Percentiles rank a stretch among this genome's conserved stretches.
Conservation (phyloP, 2,113 vertebrate genomes). For the Microtus montanus region DNA sequence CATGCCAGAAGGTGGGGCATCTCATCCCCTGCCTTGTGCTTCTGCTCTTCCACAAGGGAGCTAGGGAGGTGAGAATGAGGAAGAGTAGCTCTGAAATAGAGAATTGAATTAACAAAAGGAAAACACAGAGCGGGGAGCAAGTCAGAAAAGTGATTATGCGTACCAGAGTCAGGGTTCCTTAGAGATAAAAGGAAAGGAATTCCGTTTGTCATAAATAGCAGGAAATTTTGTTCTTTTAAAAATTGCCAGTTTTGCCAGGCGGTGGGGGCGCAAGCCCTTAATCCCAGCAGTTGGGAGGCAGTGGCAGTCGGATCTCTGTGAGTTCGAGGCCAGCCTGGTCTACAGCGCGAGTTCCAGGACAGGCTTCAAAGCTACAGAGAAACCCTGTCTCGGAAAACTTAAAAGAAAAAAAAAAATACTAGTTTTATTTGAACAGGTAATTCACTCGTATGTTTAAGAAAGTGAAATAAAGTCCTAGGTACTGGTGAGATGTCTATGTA, state of each 20-base stretch:
- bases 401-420: background rate
- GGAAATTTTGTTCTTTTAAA: slow-evolving; percentile 23
- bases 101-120: background rate
- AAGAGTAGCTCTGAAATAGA: background rate
- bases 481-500: background rate
- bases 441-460: background rate
- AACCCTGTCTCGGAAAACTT: no score
- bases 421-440: slow-evolving; percentile 44
- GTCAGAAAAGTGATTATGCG: background rate
- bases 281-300: no score
- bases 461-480: slow-evolving; percentile 53
- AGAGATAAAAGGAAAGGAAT: slow-evolving; percentile 29
- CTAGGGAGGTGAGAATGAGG: no score
- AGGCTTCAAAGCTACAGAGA: no score
- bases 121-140: background rate
- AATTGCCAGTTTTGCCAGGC: background rate
- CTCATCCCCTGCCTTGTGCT: background rate
- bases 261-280: no score
- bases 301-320: no score
- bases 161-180: background rate
- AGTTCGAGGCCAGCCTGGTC: no score
- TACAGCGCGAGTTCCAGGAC: no score
- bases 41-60: background rate
- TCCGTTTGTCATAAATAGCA: slow-evolving; percentile 25
- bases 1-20: background rate